These are phyloP conservation scores for Lynx canadensis DNA, from an alignment of 2,113 vertebrate species.

Conservation along the genomic window DNA sequence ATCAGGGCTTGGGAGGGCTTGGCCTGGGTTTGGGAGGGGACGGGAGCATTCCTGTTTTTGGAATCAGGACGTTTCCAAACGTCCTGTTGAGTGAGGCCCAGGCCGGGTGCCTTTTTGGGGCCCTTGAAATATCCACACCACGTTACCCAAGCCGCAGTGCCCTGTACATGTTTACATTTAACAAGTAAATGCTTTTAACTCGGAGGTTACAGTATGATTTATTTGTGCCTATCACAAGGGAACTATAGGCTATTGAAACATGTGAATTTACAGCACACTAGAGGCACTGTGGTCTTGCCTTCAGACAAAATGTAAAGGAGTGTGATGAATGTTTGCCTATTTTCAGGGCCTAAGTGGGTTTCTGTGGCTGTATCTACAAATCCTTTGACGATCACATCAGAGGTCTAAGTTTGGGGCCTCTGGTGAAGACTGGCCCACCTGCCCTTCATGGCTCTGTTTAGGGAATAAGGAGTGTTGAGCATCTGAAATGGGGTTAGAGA, in stretches of 20 bases:
- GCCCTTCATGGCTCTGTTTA: background rate
- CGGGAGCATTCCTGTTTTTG: background rate
- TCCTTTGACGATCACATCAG: background rate
- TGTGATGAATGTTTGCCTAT: background rate
- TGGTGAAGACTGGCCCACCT: background rate
- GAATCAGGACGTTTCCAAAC: background rate
- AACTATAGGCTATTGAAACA: constrained; percentile 45
- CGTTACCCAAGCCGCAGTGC: background rate
- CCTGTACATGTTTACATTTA: constrained; percentile 31
- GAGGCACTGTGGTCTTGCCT: background rate
- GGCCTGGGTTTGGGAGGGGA: background rate
- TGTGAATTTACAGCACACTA: constrained; percentile 6
- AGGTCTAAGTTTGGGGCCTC: background rate
- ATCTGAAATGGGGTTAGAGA: background rate
- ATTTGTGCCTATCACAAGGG: constrained; percentile 39
- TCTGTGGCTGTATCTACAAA: background rate
- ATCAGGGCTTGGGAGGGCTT: background rate
- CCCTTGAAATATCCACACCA: background rate
- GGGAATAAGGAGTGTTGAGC: background rate
- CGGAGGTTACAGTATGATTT: background rate
- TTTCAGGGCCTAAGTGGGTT: background rate
- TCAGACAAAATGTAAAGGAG: background rate
- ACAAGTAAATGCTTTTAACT: background rate
- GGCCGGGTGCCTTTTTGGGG: background rate
- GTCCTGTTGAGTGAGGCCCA: background rate